These are phyloP conservation scores for Aporophyla nigra DNA, from an alignment of 2,888 invertebrate genomes.

Conservation along the genomic window DNA sequence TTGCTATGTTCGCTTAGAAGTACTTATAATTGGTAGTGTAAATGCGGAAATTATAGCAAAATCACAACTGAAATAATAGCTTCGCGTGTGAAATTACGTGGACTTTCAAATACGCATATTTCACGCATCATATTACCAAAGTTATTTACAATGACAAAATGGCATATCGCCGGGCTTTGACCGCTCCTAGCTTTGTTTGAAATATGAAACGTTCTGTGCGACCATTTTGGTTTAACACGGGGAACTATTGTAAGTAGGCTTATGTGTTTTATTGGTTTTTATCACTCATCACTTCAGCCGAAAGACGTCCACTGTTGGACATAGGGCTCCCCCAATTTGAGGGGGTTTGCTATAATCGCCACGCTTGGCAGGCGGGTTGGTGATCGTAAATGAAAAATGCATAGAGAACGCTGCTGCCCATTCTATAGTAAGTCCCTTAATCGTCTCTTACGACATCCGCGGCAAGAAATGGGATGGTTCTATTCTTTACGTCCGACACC, in stretches of 20 bases:
- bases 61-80: neutral
- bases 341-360: too few species aligned
- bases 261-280: neutral
- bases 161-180: constrained; percentile 8
- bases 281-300: too few species aligned
- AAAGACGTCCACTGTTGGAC: too few species aligned
- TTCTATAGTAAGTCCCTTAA: too few species aligned
- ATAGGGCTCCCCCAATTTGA: too few species aligned
- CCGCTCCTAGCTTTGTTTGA: constrained; percentile 14
- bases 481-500: too few species aligned
- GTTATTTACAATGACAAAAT: constrained; percentile 26
- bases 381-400: too few species aligned
- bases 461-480: too few species aligned
- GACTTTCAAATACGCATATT: constrained; percentile 10
- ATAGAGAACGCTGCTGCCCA: too few species aligned
- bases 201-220: constrained; percentile 14
- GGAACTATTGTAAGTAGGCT: neutral
- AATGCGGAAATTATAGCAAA: neutral
- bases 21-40: neutral
- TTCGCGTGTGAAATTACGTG: neutral
- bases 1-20: too few species aligned
- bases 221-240: neutral
- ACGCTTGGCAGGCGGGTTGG: too few species aligned
- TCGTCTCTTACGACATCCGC: too few species aligned
- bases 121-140: neutral